These are phyloP conservation scores for Hucho hucho DNA, from an alignment of 2,113 vertebrate species.

Conservation along the genomic window DNA sequence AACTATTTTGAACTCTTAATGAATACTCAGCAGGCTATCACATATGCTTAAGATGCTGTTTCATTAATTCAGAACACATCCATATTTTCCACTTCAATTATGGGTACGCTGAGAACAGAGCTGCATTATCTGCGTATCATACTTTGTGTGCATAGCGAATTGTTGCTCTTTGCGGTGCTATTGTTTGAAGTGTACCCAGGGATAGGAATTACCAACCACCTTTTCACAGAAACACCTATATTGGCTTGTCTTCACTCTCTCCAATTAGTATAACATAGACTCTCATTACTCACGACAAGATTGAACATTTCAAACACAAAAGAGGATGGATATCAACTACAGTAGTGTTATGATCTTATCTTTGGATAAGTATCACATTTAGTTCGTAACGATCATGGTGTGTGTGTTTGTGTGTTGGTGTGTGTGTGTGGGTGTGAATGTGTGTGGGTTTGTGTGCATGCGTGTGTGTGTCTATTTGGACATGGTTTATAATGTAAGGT, in stretches of 20 bases:
- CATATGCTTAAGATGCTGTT: constrained; percentile 37
- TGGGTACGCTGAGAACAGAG: constrained; percentile 24
- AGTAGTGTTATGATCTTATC: not conserved
- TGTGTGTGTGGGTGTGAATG: too few relatives aligned
- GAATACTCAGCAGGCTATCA: constrained; percentile 60
- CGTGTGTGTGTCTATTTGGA: not conserved
- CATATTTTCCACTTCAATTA: constrained; percentile 42
- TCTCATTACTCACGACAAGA: not conserved
- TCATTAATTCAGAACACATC: constrained; percentile 42
- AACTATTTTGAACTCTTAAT: constrained; percentile 53
- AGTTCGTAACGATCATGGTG: not conserved
- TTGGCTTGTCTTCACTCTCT: constrained; percentile 21
- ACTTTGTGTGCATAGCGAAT: constrained; percentile 14
- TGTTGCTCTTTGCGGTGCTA: constrained; percentile 18
- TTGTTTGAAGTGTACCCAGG: constrained; percentile 10
- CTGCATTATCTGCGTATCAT: constrained; percentile 27
- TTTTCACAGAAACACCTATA: constrained; percentile 14
- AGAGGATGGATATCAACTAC: not conserved
- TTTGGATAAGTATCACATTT: not conserved
- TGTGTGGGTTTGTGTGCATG: too few relatives aligned
- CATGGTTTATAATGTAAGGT: not conserved
- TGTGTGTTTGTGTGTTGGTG: too few relatives aligned
- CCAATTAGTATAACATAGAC: not conserved
- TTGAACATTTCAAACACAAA: not conserved
- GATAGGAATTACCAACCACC: constrained; percentile 25